Percentiles rank a stretch among this genome's conserved stretches.
Evolutionary conservation across 2,888 invertebrate genomes (phyloP).

Genomic region (Phania funesta): DNA sequence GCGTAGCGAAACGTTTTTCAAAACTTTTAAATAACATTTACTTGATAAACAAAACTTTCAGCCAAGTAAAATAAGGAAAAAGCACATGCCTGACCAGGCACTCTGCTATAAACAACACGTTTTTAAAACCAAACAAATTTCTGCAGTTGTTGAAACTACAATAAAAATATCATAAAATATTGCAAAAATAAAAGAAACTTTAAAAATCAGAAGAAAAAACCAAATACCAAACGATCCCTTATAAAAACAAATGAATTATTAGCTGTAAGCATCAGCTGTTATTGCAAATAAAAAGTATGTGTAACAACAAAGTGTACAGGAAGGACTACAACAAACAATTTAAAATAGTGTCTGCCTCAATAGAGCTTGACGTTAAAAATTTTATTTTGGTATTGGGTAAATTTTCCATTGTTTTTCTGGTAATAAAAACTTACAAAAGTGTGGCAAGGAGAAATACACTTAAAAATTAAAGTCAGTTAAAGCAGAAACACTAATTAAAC

Average conservation of each 20-base stretch:
- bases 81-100: constrained; percentile 3
- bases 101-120: constrained; percentile 39
- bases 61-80: constrained; percentile 1
- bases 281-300: not conserved
- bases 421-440: not conserved
- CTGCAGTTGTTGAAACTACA: constrained; percentile 34
- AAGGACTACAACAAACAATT: not conserved
- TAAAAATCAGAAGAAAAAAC: constrained; percentile 6
- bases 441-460: no score
- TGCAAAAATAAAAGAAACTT: not conserved
- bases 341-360: not conserved
- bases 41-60: not conserved
- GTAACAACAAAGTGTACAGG: not conserved
- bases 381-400: not conserved
- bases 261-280: constrained; percentile 44
- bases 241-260: constrained; percentile 51
- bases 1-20: constrained; percentile 21
- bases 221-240: constrained; percentile 9
- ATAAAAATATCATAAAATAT: constrained; percentile 19
- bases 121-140: not conserved
- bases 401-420: not conserved
- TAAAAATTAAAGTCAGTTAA: no score
- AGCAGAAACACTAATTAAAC: no score
- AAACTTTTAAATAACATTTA: constrained; percentile 39
- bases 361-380: not conserved